Percentiles rank a stretch among this genome's conserved stretches.
These are phyloP conservation scores for Colostygia pectinataria DNA, from an alignment of 2,888 invertebrate genomes.

Conservation along the genomic window DNA sequence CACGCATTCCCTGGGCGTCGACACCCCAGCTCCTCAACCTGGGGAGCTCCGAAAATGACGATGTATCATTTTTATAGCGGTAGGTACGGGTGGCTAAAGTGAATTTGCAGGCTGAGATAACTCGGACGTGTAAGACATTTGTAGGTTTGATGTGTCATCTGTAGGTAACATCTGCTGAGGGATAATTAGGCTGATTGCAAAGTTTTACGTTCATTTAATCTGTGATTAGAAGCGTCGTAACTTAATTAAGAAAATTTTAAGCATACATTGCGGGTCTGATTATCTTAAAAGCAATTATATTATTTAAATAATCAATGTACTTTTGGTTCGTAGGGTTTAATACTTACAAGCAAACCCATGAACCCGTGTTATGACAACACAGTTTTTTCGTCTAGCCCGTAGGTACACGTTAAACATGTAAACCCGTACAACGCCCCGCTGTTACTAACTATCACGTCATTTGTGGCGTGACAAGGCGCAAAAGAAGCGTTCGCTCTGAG, in stretches of 20 bases:
- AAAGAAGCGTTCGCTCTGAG: too few species aligned
- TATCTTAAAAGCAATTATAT: too few species aligned
- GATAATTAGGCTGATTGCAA: conserved; percentile 25
- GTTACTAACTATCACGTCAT: too few species aligned
- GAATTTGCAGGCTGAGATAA: conserved; percentile 77
- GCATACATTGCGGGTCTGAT: conserved; percentile 5
- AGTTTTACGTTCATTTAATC: conserved; percentile 23
- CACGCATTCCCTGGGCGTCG: conserved; percentile 54
- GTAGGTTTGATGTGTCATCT: conserved; percentile 45
- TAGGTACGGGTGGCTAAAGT: conserved; percentile 65
- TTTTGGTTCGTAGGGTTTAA: too few species aligned
- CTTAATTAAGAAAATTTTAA: conserved; percentile 20
- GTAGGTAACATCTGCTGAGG: conserved; percentile 32
- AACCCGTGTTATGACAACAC: too few species aligned
- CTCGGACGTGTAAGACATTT: conserved; percentile 72
- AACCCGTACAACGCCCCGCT: too few species aligned
- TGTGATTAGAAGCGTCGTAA: conserved; percentile 24
- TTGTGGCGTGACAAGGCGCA: too few species aligned
- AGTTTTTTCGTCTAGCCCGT: too few species aligned
- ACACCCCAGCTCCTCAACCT: conserved; percentile 56
- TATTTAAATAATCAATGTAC: too few species aligned
- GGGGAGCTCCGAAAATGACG: conserved; percentile 58
- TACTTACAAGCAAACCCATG: too few species aligned
- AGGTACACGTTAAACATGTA: too few species aligned
- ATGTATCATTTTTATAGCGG: conserved; percentile 78